Evolutionary conservation across 2,888 invertebrate genomes (phyloP).

Genomic region (Meiosimyza decipiens): DNA sequence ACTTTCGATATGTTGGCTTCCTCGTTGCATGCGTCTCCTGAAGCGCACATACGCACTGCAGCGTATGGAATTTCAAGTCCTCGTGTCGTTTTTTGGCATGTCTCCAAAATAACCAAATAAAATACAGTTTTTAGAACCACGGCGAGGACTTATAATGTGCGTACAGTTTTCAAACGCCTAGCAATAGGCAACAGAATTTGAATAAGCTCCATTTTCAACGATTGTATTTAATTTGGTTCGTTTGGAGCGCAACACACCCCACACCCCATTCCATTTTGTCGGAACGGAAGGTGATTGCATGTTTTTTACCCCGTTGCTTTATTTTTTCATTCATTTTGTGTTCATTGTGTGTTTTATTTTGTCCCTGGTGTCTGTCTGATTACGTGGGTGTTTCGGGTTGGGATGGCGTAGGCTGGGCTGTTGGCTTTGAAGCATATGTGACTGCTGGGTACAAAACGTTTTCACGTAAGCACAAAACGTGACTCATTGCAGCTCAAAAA

Average conservation of each 20-base stretch:
- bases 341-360: too few relatives aligned
- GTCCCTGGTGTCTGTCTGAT: background rate
- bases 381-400: background rate
- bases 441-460: conserved; percentile 2
- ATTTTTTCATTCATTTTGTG: too few relatives aligned
- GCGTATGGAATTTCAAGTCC: too few relatives aligned
- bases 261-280: background rate
- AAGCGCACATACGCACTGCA: too few relatives aligned
- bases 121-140: too few relatives aligned
- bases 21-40: background rate
- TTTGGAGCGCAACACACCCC: background rate
- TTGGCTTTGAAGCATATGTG: background rate
- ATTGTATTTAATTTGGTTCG: too few relatives aligned
- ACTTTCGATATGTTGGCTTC: background rate
- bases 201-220: too few relatives aligned
- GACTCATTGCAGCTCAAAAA: conserved; percentile 28
- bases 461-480: conserved; percentile 33
- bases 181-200: conserved; percentile 4
- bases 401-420: background rate
- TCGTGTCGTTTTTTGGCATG: background rate
- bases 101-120: background rate
- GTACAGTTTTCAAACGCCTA: background rate
- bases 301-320: too few relatives aligned
- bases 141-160: too few relatives aligned
- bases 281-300: too few relatives aligned